These are phyloP conservation scores for Dioctria linearis DNA, from an alignment of 2,888 invertebrate genomes.

Conservation along the genomic window DNA sequence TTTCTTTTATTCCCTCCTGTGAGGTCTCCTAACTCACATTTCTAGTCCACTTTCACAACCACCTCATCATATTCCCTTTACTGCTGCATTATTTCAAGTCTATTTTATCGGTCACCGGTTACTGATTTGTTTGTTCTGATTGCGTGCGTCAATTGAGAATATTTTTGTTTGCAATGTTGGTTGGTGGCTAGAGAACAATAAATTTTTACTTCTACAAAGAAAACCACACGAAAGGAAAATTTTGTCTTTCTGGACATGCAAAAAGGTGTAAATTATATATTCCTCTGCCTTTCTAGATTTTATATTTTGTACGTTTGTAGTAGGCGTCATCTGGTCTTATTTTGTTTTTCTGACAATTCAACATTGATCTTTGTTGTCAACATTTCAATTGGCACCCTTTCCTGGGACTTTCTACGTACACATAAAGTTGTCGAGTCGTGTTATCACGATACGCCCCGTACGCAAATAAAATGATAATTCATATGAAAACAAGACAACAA, in stretches of 20 bases:
- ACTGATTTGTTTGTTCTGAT: conserved; percentile 1
- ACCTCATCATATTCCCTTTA: not conserved
- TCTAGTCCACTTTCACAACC: no score
- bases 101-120: not conserved
- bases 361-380: not conserved
- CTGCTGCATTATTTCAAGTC: not conserved
- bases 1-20: not conserved
- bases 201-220: not conserved
- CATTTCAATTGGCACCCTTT: conserved; percentile 9
- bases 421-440: not conserved
- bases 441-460: not conserved
- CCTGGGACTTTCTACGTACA: not conserved
- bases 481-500: not conserved
- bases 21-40: no score
- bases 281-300: not conserved
- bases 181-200: not conserved
- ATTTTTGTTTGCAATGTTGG: not conserved
- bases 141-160: not conserved
- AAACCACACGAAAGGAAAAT: not conserved
- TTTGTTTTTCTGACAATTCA: no score
- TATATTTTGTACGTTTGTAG: not conserved
- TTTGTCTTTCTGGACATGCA: not conserved
- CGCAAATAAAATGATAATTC: not conserved
- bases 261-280: not conserved
- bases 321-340: not conserved